Evolutionary conservation across 1,140 invertebrate species (phyloP).

Genomic region (Anastatus disparis): DNA sequence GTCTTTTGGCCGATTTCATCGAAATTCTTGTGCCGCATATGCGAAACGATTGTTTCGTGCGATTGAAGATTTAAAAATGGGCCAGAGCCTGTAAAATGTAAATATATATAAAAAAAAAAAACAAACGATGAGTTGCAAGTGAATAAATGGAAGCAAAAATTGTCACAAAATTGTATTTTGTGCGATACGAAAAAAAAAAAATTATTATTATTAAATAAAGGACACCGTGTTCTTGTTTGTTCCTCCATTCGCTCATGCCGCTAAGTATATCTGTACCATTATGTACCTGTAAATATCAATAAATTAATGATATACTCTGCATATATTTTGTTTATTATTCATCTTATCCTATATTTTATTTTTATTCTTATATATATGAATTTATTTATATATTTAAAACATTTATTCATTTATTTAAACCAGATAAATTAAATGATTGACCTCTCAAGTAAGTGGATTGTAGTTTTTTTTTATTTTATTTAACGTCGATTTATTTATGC

Average conservation of each 20-base stretch:
- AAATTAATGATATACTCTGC: constrained; percentile 42
- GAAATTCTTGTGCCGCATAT: constrained; percentile 4
- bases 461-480: too few species aligned
- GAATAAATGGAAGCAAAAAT: constrained; percentile 28
- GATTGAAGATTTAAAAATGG: neutral
- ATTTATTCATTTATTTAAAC: too few species aligned
- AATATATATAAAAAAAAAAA: constrained; percentile 29
- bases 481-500: too few species aligned
- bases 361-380: too few species aligned
- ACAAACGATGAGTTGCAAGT: neutral
- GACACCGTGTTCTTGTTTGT: constrained; percentile 30
- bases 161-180: constrained; percentile 15
- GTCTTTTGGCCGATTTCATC: constrained; percentile 9
- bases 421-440: too few species aligned
- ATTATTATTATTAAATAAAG: constrained; percentile 19
- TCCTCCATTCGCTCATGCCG: constrained; percentile 34
- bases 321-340: neutral
- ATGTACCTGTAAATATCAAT: constrained; percentile 46
- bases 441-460: too few species aligned
- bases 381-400: too few species aligned
- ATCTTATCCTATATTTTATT: neutral
- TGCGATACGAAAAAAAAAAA: constrained; percentile 30
- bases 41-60: neutral
- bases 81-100: constrained; percentile 25
- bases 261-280: constrained; percentile 42